Percentiles rank a stretch among this genome's conserved stretches.
Conservation (phyloP, 1,140 invertebrate species). For the Cecropterus lyciades region DNA sequence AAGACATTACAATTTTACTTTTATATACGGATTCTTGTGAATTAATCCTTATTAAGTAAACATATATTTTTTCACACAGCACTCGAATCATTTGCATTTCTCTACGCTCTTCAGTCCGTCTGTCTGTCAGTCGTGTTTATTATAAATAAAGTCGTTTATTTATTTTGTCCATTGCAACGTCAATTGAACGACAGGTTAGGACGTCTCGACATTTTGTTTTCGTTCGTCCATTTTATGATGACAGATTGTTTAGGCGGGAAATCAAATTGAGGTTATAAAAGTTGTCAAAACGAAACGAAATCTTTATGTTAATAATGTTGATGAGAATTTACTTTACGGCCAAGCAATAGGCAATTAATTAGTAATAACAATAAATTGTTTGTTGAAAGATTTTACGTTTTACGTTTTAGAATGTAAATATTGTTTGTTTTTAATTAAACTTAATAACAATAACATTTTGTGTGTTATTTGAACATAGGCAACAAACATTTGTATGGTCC, state of each 20-base stretch:
- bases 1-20: too few species aligned
- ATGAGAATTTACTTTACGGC: constrained; percentile 18
- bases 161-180: constrained; percentile 43
- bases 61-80: background rate
- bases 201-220: constrained; percentile 49
- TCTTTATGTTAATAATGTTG: constrained; percentile 31
- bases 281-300: constrained; percentile 27
- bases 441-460: background rate
- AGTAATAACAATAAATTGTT: constrained; percentile 5
- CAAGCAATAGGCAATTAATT: constrained; percentile 15
- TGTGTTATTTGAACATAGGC: background rate
- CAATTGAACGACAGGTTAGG: constrained; percentile 53
- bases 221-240: constrained; percentile 45
- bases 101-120: constrained; percentile 19
- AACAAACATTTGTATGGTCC: background rate
- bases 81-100: constrained; percentile 5
- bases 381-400: background rate
- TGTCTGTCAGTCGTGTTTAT: constrained; percentile 38
- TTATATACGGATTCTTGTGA: too few species aligned
- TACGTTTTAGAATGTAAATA: background rate
- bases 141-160: constrained; percentile 43
- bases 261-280: constrained; percentile 37
- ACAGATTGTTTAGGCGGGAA: constrained; percentile 46
- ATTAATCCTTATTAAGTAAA: too few species aligned
- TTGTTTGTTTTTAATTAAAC: background rate